Evolutionary conservation across 2,888 invertebrate genomes (phyloP).

Genomic region (Thereva nobilitata): DNA sequence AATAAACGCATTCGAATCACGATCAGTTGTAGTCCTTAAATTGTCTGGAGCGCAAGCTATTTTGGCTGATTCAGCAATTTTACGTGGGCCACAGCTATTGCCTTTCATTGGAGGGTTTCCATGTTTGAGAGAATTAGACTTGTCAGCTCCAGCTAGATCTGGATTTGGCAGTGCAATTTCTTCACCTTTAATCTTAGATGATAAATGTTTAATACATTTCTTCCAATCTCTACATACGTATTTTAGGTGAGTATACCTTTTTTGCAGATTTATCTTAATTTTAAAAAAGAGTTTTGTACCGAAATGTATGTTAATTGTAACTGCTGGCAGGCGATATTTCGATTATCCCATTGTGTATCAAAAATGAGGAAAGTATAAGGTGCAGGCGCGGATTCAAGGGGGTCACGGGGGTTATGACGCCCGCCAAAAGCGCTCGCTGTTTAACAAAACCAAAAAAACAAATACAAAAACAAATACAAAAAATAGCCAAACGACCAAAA

Average conservation of each 20-base stretch:
- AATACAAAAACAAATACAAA: no score
- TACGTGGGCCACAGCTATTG: constrained; percentile 59
- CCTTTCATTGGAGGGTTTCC: constrained; percentile 60
- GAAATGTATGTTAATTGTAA: no score
- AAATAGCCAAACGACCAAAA: no score
- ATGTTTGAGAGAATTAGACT: constrained; percentile 59
- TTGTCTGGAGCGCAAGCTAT: constrained; percentile 61
- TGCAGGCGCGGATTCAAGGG: no score
- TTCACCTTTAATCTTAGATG: constrained; percentile 58
- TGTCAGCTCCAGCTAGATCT: constrained; percentile 59
- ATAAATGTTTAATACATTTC: constrained; percentile 59
- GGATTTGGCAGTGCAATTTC: constrained; percentile 53
- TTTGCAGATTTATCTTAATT: not conserved
- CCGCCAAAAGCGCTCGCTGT: no score
- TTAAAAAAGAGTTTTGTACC: no score
- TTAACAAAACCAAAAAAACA: no score
- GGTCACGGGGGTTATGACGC: no score
- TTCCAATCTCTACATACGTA: constrained; percentile 58
- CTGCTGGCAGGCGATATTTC: no score
- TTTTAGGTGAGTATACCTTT: constrained; percentile 52
- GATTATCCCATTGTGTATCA: no score
- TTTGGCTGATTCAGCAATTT: constrained; percentile 58
- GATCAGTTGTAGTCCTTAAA: constrained; percentile 60
- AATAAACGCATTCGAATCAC: constrained; percentile 53
- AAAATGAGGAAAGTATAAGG: no score